phyloP scores from a whole-genome alignment of 2,113 vertebrate species.

The Nannobrachium achirus region DNA sequence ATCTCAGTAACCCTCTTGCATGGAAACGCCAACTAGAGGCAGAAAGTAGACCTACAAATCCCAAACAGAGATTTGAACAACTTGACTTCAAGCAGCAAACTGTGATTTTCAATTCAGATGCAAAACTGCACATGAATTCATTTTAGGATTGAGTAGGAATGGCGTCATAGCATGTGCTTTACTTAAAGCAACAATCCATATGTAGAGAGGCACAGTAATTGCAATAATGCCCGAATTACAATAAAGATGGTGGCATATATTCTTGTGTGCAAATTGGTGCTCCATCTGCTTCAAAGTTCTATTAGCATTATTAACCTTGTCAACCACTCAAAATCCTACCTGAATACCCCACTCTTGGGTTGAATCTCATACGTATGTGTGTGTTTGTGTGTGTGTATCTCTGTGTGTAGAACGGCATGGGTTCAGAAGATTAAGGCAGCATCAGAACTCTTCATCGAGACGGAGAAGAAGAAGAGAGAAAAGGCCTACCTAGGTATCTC shows the following conservation, averaged over 20 bases:
- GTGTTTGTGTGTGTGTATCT: constrained; percentile 24
- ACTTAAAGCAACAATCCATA: neutral
- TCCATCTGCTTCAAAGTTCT: no score
- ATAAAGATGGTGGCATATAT: no score
- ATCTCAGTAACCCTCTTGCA: constrained; percentile 1
- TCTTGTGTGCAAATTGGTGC: no score
- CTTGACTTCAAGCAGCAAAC: no score
- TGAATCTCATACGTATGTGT: neutral
- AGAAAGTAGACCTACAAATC: neutral
- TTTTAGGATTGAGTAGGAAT: neutral
- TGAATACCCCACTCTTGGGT: no score
- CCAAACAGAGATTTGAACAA: no score
- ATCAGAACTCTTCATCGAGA: constrained; percentile 98
- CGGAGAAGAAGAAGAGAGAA: constrained; percentile 98
- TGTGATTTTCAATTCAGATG: no score
- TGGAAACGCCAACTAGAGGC: neutral
- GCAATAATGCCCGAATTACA: no score
- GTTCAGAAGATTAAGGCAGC: constrained; percentile 99
- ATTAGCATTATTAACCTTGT: no score
- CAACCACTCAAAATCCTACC: no score
- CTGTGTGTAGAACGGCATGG: constrained; percentile 90
- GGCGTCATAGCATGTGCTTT: neutral
- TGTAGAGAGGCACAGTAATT: no score
- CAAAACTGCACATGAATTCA: neutral
- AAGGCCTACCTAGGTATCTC: constrained; percentile 97